These are phyloP conservation scores for Mactromeris polynyma DNA, from an alignment of 2,888 invertebrate genomes.

Conservation along the genomic window DNA sequence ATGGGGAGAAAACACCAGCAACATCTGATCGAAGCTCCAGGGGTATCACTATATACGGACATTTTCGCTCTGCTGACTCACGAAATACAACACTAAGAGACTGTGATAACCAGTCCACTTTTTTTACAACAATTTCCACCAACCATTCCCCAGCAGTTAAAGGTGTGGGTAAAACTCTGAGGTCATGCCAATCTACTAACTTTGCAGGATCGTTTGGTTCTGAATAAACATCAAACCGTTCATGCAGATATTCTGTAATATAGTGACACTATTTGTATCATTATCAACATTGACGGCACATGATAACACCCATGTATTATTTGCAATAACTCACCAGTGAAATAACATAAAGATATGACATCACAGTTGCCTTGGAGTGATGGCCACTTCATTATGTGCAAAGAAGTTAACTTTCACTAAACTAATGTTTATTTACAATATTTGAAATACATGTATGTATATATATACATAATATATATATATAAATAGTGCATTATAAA, in stretches of 20 bases:
- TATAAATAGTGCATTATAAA: no score
- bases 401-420: no score
- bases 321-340: no score
- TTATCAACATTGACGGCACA: no score
- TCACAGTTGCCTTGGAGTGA: no score
- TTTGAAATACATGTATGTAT: no score
- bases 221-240: not conserved
- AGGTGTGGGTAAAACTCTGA: not conserved
- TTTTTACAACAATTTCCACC: not conserved
- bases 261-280: not conserved
- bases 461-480: no score
- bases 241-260: not conserved
- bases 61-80: not conserved
- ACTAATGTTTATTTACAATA: no score
- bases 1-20: not conserved
- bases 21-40: not conserved
- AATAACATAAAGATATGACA: not conserved
- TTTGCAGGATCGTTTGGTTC: not conserved
- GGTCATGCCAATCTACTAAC: not conserved
- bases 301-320: no score
- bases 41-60: not conserved
- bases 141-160: not conserved
- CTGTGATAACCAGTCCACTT: not conserved
- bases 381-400: no score
- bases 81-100: not conserved